Evolutionary conservation across 92 coral and sea anemone species (phyloP), one percentile per base, ranked within the genome.

Genomic region (Zoanthus gigantus): DNA sequence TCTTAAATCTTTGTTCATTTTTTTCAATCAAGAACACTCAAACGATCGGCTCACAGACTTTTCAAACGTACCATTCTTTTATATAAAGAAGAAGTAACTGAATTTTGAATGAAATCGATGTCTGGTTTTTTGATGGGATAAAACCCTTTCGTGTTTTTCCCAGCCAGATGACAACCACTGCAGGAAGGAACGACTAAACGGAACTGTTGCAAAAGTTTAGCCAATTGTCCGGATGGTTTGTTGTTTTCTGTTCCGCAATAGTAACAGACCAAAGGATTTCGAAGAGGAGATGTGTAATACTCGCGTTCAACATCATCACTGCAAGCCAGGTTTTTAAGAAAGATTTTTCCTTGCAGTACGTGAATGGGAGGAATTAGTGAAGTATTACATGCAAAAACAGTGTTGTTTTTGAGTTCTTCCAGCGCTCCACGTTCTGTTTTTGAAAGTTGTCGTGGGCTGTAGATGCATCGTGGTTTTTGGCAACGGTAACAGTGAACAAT

Each of bases 401-500:
- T 77, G 76, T 86, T 76, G 31, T 80, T 48, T 72, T 56, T 57
- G 47, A 93, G 74, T 45, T 93, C 93, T 4, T 93, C 92, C 13
- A 93, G 88, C 9, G 82, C 50, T 29, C 5, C 30, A 42, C 90
- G 60, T 61, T 93, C 84, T 11, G 60, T 52, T 6, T 89, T 42
- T 42, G 94, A 88, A 3, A 93, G 94, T 12, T 88, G 89, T 53
- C 88, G 89, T 37, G 81, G 75, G 58, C 92, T 83, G 91, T 91
- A 93, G 54, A 93, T 82, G 68, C 96, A 93, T 29, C 96, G 94
- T 54, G 94, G 96, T 72, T 93, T 93, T 77, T 81, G 86, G 63
- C 96, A 93, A 10, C 96, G 96, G 76, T 85, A 93, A 71, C 96
- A 93, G 12, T 83, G 30, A 60, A 91, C 83, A 10, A 89, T 79